Conservation (phyloP, 1,140 invertebrate genomes). For the Tyrophagus putrescentiae region DNA sequence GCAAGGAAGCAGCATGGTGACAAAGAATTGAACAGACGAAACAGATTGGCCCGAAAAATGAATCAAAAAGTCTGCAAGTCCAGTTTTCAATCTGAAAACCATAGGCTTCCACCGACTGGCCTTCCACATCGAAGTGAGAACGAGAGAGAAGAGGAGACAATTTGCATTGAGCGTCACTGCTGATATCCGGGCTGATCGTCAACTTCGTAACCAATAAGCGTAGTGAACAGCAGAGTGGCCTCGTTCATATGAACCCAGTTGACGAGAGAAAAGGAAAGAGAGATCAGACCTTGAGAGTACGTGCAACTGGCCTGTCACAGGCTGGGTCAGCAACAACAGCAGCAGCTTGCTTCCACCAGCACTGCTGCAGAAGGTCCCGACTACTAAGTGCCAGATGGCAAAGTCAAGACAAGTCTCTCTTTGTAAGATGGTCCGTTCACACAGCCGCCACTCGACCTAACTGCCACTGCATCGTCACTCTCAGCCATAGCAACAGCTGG, state of each 20-base stretch:
- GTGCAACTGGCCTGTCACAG: background rate
- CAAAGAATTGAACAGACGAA: background rate
- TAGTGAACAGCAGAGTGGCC: no score
- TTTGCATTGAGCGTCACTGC: background rate
- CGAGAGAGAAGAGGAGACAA: no score
- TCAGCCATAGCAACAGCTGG: conserved; percentile 1
- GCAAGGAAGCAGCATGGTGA: no score
- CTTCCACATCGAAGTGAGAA: no score
- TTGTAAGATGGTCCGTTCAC: conserved; percentile 11
- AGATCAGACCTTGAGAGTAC: conserved; percentile 9
- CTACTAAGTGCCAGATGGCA: conserved; percentile 12
- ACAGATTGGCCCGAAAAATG: background rate
- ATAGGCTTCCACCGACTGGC: no score
- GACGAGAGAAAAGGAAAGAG: no score
- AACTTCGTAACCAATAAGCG: conserved; percentile 8
- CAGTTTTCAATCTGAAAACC: no score
- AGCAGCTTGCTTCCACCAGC: no score
- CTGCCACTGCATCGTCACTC: no score
- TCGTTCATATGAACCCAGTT: no score
- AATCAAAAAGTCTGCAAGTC: background rate
- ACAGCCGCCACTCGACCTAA: background rate
- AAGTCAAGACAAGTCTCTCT: background rate
- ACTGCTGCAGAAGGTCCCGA: background rate
- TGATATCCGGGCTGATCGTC: conserved; percentile 2
- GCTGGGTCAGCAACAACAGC: background rate